Evolutionary conservation across 2,888 invertebrate species (phyloP).

Genomic region (Drosophila tripunctata): DNA sequence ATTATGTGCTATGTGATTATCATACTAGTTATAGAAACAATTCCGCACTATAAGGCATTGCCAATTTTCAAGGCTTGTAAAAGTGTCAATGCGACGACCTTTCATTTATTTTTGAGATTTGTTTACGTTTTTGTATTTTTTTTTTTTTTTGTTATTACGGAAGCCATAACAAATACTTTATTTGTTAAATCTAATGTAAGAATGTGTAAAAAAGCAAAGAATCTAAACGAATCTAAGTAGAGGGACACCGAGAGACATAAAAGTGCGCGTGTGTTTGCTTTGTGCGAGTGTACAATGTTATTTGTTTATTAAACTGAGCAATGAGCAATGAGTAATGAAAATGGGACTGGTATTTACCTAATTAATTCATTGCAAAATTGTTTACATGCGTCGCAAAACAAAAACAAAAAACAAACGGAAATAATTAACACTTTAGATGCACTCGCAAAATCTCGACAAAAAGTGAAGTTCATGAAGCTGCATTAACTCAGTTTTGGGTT

Average conservation of each 20-base stretch:
- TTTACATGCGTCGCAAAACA: conserved; percentile 19
- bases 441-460: conserved; percentile 16
- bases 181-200: conserved; percentile 6
- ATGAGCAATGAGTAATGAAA: conserved; percentile 5
- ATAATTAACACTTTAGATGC: conserved; percentile 38
- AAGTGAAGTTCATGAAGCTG: conserved; percentile 10
- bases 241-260: background rate
- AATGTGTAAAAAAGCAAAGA: background rate
- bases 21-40: background rate
- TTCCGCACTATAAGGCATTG: conserved; percentile 21
- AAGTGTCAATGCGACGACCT: conserved; percentile 33
- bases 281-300: background rate
- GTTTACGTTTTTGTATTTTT: background rate
- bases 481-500: conserved; percentile 11
- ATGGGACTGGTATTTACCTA: conserved; percentile 20
- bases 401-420: conserved; percentile 33
- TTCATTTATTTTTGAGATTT: conserved; percentile 1
- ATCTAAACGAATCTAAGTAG: background rate
- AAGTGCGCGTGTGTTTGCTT: conserved; percentile 8
- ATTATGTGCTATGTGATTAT: conserved; percentile 1
- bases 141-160: conserved; percentile 17
- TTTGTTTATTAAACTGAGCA: conserved; percentile 34
- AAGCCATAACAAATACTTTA: conserved; percentile 9
- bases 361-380: conserved; percentile 48
- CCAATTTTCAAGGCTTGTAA: conserved; percentile 50